Evolutionary conservation across 92 coral and sea anemone genomes (phyloP).

Genomic region (Bergia sp.): DNA sequence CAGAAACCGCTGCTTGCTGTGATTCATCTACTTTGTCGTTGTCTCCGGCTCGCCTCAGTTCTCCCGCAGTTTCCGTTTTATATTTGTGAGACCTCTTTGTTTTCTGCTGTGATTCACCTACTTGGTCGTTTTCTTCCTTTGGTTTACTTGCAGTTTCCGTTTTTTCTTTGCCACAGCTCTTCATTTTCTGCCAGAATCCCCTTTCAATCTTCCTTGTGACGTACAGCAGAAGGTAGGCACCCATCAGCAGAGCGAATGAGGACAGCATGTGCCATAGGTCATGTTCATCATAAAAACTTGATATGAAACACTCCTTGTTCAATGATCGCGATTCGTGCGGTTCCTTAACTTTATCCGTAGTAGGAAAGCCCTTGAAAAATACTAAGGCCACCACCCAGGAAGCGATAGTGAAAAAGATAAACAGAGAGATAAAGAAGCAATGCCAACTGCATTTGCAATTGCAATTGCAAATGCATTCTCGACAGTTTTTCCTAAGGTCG

Average conservation of each 20-base stretch:
- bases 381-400: slow-evolving; percentile 83
- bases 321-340: slow-evolving; percentile 82
- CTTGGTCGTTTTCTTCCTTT: background rate
- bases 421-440: slow-evolving; percentile 66
- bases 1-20: background rate
- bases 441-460: background rate
- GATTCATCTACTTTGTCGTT: background rate
- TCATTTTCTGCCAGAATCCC: slow-evolving; percentile 53
- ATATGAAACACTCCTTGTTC: slow-evolving; percentile 79
- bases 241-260: slow-evolving; percentile 83
- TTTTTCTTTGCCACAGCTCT: background rate
- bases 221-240: slow-evolving; percentile 81
- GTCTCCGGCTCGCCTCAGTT: background rate
- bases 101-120: slow-evolving; percentile 32
- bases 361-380: slow-evolving; percentile 73
- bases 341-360: slow-evolving; percentile 68
- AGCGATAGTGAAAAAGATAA: slow-evolving; percentile 47
- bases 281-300: slow-evolving; percentile 90
- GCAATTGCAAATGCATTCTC: background rate
- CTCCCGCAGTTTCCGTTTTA: background rate
- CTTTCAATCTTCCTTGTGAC: slow-evolving; percentile 71
- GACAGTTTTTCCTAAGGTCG: background rate
- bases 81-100: background rate
- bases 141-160: background rate
- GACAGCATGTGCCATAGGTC: slow-evolving; percentile 98